Base-by-base conservation (phyloP, 2,888 invertebrate species). In the Stenoptilia bipunctidactyla region DNA sequence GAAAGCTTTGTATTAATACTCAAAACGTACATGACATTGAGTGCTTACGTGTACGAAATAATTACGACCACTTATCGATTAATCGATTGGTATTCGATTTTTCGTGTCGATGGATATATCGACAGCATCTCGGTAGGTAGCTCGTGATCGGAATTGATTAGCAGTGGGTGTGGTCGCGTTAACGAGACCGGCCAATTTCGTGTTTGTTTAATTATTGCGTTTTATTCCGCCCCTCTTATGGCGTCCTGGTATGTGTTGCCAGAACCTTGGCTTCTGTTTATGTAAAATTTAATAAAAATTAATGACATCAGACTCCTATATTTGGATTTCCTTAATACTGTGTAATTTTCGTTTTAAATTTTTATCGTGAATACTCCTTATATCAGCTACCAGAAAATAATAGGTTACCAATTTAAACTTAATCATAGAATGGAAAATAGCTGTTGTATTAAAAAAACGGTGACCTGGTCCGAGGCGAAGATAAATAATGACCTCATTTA, bases 121-220 rank as follows among this genome's bases (percentile, higher is more conserved):
- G 30, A 10, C 12, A 12, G 5, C 30, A 12, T n/a, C 30, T n/a
- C 12, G 30, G 30, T 30, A 30, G 30, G 30, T 30, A 30, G 30
- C 30, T 30, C 30, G 30, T n/a, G 9, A 74, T 59, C 51, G 56
- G 66, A 72, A 70, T 73, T 70, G 72, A 73, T 75, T 69, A 70
- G 68, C 49, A n/a, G n/a, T 30, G 50, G 55, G 58, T 79, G 80
- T 69, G 73, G 62, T 59, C 42, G 41, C 48, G 53, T 56, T 71
- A 69, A 69, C 71, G 70, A 74, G 70, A 49, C 58, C 59, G 58
- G 63, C 65, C 64, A 65, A 51, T 62, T 55, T 61, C 63, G 64
- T 76, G 74, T 77, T 76, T 74, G 74, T 69, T 72, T 72, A 72
- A 75, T 75, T 71, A 66, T 62, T 55, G 51, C 36, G 14, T 25